phyloP scores from a whole-genome alignment of 2,888 invertebrate genomes.

The Serrognathus titanus region DNA sequence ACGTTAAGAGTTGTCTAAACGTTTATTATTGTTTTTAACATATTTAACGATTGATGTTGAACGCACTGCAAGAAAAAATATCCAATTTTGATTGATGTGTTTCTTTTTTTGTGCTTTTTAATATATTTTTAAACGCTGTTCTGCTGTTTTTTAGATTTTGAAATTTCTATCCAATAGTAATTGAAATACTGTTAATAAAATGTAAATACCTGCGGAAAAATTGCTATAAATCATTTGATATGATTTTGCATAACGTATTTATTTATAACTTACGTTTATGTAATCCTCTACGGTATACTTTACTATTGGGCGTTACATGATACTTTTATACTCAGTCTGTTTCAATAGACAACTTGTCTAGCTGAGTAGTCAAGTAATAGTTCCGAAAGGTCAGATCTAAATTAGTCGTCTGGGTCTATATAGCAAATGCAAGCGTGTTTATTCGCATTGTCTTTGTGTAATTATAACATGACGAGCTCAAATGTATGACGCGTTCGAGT shows the following conservation, averaged over 20 bases:
- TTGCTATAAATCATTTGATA: no score
- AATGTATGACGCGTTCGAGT: neutral
- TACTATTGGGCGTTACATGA: conserved; percentile 9
- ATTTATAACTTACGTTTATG: neutral
- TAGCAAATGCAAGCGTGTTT: neutral
- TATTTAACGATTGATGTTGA: no score
- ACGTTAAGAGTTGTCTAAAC: no score
- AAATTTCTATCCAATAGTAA: no score
- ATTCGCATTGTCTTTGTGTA: conserved; percentile 1
- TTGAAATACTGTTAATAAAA: no score
- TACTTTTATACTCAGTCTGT: conserved; percentile 10
- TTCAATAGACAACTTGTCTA: conserved; percentile 36
- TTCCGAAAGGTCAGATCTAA: conserved; percentile 41
- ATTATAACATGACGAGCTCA: neutral
- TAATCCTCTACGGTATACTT: conserved; percentile 3
- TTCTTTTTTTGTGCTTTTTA: no score
- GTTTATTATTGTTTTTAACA: no score
- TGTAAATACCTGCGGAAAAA: no score
- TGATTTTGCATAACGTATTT: neutral
- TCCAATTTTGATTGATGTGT: no score
- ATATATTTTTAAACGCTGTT: no score
- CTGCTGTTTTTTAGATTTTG: no score
- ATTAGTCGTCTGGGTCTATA: conserved; percentile 31
- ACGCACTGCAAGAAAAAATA: no score
- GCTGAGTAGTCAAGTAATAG: conserved; percentile 28